These are phyloP conservation scores for Lasioglossum marginatum DNA, from an alignment of 2,888 invertebrate species.

Conservation along the genomic window DNA sequence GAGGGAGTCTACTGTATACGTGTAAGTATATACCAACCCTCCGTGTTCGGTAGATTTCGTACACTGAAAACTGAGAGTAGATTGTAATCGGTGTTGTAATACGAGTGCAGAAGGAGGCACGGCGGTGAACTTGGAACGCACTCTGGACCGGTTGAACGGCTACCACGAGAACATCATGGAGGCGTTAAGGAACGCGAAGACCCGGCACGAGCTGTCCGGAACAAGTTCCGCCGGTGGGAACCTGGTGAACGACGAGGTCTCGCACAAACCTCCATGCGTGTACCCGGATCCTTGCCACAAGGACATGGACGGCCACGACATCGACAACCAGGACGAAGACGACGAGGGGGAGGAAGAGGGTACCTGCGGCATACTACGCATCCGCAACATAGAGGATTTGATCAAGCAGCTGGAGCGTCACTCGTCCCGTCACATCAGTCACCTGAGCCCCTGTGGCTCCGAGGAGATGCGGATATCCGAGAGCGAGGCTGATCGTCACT, in stretches of 20 bases:
- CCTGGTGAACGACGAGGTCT: conserved; percentile 89
- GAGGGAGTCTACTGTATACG: too few relatives aligned
- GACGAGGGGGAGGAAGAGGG: conserved; percentile 87
- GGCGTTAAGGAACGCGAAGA: conserved; percentile 93
- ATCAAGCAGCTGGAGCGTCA: conserved; percentile 95
- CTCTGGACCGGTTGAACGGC: conserved; percentile 94
- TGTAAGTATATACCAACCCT: conserved; percentile 33
- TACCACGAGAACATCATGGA: conserved; percentile 97
- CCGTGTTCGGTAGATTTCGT: neutral
- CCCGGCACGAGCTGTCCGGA: conserved; percentile 88
- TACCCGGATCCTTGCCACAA: conserved; percentile 87
- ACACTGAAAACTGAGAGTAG: neutral
- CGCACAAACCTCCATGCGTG: conserved; percentile 88
- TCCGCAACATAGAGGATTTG: conserved; percentile 95
- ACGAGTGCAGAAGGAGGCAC: conserved; percentile 85
- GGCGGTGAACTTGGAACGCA: conserved; percentile 93
- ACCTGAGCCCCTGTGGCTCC: conserved; percentile 96
- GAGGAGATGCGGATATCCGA: conserved; percentile 96
- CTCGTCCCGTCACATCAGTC: conserved; percentile 92
- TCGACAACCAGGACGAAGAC: conserved; percentile 87
- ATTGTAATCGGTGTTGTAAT: conserved; percentile 26
- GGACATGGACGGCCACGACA: conserved; percentile 88
- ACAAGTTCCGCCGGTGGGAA: conserved; percentile 88
- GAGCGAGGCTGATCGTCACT: conserved; percentile 95
- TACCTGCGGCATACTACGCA: conserved; percentile 93